Percentiles rank a stretch among this genome's conserved stretches.
phyloP scores from a whole-genome alignment of 2,888 invertebrate species.

The Trachelus iudaicus region DNA sequence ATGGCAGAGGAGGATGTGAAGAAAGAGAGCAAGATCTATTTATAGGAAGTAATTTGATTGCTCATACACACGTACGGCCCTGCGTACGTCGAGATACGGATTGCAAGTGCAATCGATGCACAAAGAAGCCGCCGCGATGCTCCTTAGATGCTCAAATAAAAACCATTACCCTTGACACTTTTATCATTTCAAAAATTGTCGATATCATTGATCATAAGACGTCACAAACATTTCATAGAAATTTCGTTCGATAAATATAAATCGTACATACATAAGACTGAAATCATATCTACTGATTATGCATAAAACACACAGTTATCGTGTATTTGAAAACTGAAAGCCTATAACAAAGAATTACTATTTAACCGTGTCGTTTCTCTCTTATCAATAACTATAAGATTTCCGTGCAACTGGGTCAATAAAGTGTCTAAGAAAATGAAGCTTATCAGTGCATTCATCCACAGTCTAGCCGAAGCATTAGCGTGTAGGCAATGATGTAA shows the following conservation, averaged over 20 bases:
- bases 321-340: background rate
- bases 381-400: too few species aligned
- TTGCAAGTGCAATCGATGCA: background rate
- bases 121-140: background rate
- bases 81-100: background rate
- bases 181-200: background rate
- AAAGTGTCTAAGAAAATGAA: background rate
- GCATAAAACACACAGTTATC: background rate
- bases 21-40: conserved; percentile 38
- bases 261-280: background rate
- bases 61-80: conserved; percentile 26
- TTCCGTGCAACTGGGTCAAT: too few species aligned
- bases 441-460: background rate
- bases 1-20: conserved; percentile 24
- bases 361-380: background rate
- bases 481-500: background rate
- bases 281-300: background rate
- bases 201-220: too few species aligned
- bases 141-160: background rate
- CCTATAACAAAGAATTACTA: background rate
- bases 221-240: too few species aligned
- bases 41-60: conserved; percentile 43
- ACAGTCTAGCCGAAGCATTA: background rate
- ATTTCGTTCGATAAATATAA: too few species aligned
- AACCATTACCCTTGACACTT: background rate